These are phyloP conservation scores for Philaethria dido DNA, from an alignment of 2,888 invertebrate species.

Conservation along the genomic window DNA sequence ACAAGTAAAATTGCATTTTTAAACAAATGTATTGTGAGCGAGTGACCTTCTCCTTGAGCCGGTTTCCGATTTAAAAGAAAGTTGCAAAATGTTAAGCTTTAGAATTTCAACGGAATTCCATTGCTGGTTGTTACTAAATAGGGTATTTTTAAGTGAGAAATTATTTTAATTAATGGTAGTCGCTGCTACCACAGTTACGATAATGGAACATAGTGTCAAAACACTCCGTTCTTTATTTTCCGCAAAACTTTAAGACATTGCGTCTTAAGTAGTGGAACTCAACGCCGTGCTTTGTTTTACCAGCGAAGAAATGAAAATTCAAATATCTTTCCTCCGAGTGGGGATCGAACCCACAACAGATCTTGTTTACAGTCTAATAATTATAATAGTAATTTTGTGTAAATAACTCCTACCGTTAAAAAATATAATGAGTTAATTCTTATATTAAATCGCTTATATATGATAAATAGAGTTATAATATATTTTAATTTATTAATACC, in stretches of 20 bases:
- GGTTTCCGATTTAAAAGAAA: slow-evolving; percentile 13
- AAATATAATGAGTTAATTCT: slow-evolving; percentile 12
- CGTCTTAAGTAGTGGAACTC: too few species aligned
- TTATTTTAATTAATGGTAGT: slow-evolving; percentile 16
- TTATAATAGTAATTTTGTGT: too few species aligned
- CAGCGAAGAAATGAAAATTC: too few species aligned
- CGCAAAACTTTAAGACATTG: too few species aligned
- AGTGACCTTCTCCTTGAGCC: slow-evolving; percentile 24
- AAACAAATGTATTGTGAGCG: slow-evolving; percentile 6
- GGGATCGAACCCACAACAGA: too few species aligned
- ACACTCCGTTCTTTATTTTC: too few species aligned
- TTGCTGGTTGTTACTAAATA: slow-evolving; percentile 7
- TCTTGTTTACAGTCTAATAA: too few species aligned
- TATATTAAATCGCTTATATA: slow-evolving; percentile 1
- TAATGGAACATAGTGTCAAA: too few species aligned
- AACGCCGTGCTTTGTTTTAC: too few species aligned
- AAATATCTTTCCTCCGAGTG: too few species aligned
- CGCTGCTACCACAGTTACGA: too few species aligned
- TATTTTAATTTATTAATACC: slow-evolving; percentile 2
- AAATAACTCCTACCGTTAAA: background rate
- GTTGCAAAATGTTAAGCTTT: slow-evolving; percentile 12
- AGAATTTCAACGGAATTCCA: background rate
- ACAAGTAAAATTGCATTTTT: slow-evolving; percentile 58
- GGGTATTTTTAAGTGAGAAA: background rate
- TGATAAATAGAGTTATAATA: background rate